Evolutionary conservation across 1,140 invertebrate genomes (phyloP).

Genomic region (Aricia agestis): DNA sequence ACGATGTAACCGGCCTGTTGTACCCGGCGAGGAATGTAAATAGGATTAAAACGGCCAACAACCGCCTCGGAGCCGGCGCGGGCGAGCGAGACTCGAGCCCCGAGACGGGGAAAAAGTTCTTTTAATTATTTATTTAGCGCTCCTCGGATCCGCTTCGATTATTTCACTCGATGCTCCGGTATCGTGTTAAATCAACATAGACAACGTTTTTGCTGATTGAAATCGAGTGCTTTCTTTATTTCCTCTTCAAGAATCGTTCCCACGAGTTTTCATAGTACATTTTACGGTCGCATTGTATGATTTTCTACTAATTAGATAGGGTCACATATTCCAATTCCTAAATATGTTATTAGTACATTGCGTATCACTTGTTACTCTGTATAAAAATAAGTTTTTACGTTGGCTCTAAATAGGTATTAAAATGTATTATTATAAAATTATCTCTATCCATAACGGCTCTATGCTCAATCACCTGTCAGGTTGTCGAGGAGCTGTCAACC

Average conservation of each 20-base stretch:
- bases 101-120: constrained; percentile 35
- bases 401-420: neutral
- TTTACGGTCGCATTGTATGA: neutral
- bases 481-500: constrained; percentile 45
- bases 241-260: neutral
- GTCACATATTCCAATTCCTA: neutral
- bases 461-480: constrained; percentile 45
- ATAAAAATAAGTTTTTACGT: neutral
- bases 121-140: constrained; percentile 48
- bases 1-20: constrained; percentile 28
- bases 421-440: neutral
- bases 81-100: neutral
- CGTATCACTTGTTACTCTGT: too few species aligned
- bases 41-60: constrained; percentile 48
- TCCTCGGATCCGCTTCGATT: constrained; percentile 25
- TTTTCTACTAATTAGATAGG: neutral
- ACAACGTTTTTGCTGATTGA: constrained; percentile 13
- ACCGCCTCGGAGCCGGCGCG: constrained; percentile 29
- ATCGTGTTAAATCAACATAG: constrained; percentile 16
- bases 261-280: neutral
- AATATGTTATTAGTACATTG: neutral
- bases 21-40: constrained; percentile 50
- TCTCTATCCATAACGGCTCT: constrained; percentile 17
- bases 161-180: constrained; percentile 6
- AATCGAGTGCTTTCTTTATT: neutral